phyloP scores from a whole-genome alignment of 2,113 vertebrate genomes.

The Mormyrus lacerda region DNA sequence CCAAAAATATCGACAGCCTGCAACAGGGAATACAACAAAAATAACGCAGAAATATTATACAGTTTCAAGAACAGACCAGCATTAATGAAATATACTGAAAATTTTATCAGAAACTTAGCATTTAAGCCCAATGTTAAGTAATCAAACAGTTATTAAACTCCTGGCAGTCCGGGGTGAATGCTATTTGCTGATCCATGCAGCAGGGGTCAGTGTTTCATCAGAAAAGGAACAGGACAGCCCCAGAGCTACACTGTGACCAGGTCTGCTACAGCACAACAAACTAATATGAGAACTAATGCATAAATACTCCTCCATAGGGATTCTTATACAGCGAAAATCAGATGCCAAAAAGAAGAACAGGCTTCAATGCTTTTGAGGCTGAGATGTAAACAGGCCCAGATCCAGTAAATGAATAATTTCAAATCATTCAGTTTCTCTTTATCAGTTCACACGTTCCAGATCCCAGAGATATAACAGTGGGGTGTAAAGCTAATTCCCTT shows the following conservation, averaged over 20 bases:
- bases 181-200: neutral
- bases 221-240: neutral
- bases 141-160: neutral
- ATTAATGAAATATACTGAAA: neutral
- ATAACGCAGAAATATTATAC: neutral
- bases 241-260: neutral
- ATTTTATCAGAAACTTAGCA: neutral
- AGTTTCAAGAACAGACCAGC: neutral
- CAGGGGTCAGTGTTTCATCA: neutral
- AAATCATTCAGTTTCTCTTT: neutral
- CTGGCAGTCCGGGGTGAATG: neutral
- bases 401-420: neutral
- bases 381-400: neutral
- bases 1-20: constrained; percentile 85
- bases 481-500: neutral
- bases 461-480: neutral
- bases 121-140: neutral
- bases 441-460: neutral
- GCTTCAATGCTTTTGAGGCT: neutral
- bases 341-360: neutral
- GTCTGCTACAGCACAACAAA: neutral
- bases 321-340: neutral
- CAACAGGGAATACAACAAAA: constrained; percentile 28
- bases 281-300: neutral
- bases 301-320: neutral